Base-by-base conservation (phyloP, 2,888 invertebrate species). In the Trachelus troglodyta region DNA sequence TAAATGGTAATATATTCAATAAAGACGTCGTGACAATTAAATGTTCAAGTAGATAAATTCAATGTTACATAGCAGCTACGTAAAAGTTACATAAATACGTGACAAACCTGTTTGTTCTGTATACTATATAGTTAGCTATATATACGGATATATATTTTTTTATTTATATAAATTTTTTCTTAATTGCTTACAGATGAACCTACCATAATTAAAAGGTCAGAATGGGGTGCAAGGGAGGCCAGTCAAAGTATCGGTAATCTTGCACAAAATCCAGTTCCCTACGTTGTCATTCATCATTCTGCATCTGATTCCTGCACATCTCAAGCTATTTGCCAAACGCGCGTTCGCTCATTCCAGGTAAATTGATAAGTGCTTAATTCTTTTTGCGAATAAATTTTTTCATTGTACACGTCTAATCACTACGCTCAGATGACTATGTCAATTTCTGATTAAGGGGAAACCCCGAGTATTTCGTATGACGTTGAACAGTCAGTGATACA, bases 221-320 rank as follows among this genome's bases (percentile, higher is more conserved):
- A 89, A 84, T 93, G 93, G 93, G 91, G 91, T 23, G 93, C 92
- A 23, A 85, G 84, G 75, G 3, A 80, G 12, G 81, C 91, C 1
- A 86, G 81, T 76, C 68, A 30, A 2, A 12, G 79, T n/a, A 31
- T 76, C 4, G 0, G 73, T 3, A 74, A 82, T 77, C 83, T 88
- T 2, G 23, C n/a, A 9, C 78, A 81, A 34, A 85, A 90, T 83
- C 92, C 92, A 4, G 79, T 87, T 4, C 89, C 92, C 12, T 90
- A 90, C 3, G 88, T 88, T 76, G 83, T 93, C 1, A 88, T 93
- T 78, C 93, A 93, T 86, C 93, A 93, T 82, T 90, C 92, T 4
- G 91, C 87, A 9, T 86, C 89, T 1, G 83, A 87, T 11, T 73
- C 83, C 30, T 93, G 93, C 79, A 86, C 84, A 0, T 90, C 86